Conservation (phyloP, 1,140 invertebrate species). For the Solen grandis region DNA sequence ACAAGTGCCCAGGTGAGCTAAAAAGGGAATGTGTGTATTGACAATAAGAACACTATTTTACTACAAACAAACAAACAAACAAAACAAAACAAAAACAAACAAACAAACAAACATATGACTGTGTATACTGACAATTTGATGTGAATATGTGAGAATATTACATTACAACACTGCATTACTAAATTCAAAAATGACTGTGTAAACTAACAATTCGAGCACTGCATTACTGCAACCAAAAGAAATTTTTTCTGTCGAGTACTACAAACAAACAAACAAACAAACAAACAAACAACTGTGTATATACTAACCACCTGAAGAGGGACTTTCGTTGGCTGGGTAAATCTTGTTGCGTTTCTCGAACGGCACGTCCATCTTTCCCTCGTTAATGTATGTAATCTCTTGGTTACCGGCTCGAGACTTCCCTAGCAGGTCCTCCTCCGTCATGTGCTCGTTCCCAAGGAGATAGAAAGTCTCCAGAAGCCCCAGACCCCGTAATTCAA, state of each 20-base stretch:
- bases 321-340: constrained; percentile 26
- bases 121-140: no score
- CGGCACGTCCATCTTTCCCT: constrained; percentile 37
- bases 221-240: background rate
- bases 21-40: no score
- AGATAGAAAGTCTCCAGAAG: constrained; percentile 80
- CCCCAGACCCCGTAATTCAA: constrained; percentile 77
- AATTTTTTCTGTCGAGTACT: background rate
- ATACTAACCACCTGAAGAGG: constrained; percentile 31
- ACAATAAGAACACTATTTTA: no score
- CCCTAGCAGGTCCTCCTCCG: constrained; percentile 59
- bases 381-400: constrained; percentile 57
- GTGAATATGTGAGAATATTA: no score
- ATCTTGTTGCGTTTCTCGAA: constrained; percentile 42
- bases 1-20: no score
- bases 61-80: no score
- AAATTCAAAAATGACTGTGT: no score
- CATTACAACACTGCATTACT: no score
- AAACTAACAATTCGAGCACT: no score
- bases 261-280: background rate
- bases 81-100: no score
- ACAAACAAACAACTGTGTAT: background rate
- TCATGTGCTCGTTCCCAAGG: constrained; percentile 60
- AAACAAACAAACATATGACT: no score
- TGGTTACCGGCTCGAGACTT: constrained; percentile 40